Base-by-base conservation (phyloP, 2,113 vertebrate species). In the Centrocercus urophasianus region DNA sequence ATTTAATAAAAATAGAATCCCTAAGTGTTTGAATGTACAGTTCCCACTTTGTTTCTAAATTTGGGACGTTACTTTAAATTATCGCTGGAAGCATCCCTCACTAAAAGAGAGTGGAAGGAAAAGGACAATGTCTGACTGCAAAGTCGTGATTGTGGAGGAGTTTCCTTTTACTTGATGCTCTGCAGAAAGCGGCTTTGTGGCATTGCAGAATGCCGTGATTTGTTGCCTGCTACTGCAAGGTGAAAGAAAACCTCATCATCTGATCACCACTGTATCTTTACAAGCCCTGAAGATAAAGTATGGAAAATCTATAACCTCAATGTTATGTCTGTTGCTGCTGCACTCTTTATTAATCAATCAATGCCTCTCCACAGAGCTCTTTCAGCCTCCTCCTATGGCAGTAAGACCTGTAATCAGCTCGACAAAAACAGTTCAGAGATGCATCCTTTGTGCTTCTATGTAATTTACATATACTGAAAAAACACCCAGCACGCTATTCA, bases 11-110 rank as follows among this genome's bases (percentile, higher is more conserved):
- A 96, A 96, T 95, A 97, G 93, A 96, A 83, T 86, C 48, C 19
- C 77, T 88, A 87, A 89, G 60, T 56, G 85, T 95, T 96, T 94
- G 91, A 96, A 95, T 81, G 83, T 90, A 94, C 87, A 83, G 78
- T 96, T 97, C 94, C 94, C 91, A 97, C 90, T 95, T 84, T 95
- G 76, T 61, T 96, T 97, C 96, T 96, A 97, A 96, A 96, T 95
- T 82, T 88, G 86, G 90, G 83, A 60, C 75, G 80, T 79, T 86
- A 66, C 80, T 96, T 93, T 75, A 90, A 86, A 76, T 96, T 69
- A 94, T 82, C 86, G 71, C 95, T 93, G 93, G 93, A 96, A 92
- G 84, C 40, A 88, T 59, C 73, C 90, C 88, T 92, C 65, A 25
- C 84, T 66, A 92, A 91, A 95, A 78, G 78, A 88, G 77, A 90